Evolutionary conservation across 1,140 invertebrate species (phyloP), one percentile per base, ranked within the genome.

Genomic region (Cephus cinctus): DNA sequence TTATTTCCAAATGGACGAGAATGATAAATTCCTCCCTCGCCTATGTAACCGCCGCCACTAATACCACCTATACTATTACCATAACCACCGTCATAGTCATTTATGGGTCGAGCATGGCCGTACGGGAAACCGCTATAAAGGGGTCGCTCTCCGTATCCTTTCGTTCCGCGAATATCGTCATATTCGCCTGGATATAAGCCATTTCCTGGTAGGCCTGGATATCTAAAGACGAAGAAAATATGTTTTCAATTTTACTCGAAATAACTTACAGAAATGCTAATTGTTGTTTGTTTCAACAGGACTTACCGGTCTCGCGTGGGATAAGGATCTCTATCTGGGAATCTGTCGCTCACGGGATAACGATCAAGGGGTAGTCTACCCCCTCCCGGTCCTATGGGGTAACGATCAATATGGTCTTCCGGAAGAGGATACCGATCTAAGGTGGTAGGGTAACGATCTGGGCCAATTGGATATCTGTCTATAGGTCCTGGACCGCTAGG

Each of bases 21-120:
- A 35, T 75, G 72, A 38, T 69, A 74, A 1, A 75, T 67, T 5
- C 73, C 72, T 19, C 70, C 70, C 25, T 76, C 76, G 5, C 69
- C 70, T 27, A 72, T 59, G 34, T 77, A 77, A 4, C 73, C 73
- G 11, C 75, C 74, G 1, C 69, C 71, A 15, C 71, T 54, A 14
- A 74, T 61, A 18, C 65, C 61, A 51, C 73, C 73, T 23, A 61
- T 53, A 38, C 71, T 70, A 14, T 65, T 66, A 23, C 61, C 63
- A 15, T 68, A 76, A 47, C 77, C 69, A 41, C 72, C 64, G 27
- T 74, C 67, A 4, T 38, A 56, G 46, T 31, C 43, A 32, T 56
- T 51, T 8, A 57, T n/a, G 0, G 69, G 67, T 18, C 68, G 55
- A 0, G 46, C 19, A 0, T 53, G 36, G 20, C 65, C 65, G 30